Base-by-base conservation (phyloP, 1,140 invertebrate species). In the Bradysia coprophila region DNA sequence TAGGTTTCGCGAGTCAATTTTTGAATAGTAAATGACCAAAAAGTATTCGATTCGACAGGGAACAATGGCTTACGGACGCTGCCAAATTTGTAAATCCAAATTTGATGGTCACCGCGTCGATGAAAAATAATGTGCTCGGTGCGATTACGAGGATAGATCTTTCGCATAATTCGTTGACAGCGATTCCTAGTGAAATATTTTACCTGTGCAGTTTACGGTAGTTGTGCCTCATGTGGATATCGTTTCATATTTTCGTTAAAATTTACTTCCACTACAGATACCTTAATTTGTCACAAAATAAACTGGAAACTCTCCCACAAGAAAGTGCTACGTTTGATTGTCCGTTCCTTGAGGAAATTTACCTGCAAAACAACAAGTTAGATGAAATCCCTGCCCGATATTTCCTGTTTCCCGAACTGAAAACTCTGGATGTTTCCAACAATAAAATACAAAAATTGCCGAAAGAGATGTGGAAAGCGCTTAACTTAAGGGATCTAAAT, bases 111-210 rank as follows among this genome's bases (percentile, higher is more conserved):
- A 80, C 70, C 50, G 71, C 79, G 0, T 68, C 73, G 41, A 77
- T 76, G 45, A 75, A 75, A 46, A 72, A 76, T 45, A 64, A 84
- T 20, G 78, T 83, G 0, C 61, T 96, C 1, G 81, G 81, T 48
- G 88, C 91, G 0, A 83, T 98, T 18, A 98, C 94, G 0, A 72
- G 91, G 32, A 65, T 98, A 6, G 94, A 98, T 61, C 71, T 98
- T 11, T 95, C 93, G 2, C 79, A 82, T 49, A 98, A 98, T 63
- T 75, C 77, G 36, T 69, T 98, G 4, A 75, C 73, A 0, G 66
- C 73, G 13, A 59, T 98, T 43, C 94, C 94, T 0, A 56, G 75
- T 11, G 73, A 78, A 42, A 65, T 97, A 19, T 92, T 96, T 56
- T 22, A 18, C 44, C 53, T 42, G 45, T 39, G 43, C 39, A 61